Base-by-base conservation (phyloP, 2,113 vertebrate genomes). In the Ramphastos sulfuratus region DNA sequence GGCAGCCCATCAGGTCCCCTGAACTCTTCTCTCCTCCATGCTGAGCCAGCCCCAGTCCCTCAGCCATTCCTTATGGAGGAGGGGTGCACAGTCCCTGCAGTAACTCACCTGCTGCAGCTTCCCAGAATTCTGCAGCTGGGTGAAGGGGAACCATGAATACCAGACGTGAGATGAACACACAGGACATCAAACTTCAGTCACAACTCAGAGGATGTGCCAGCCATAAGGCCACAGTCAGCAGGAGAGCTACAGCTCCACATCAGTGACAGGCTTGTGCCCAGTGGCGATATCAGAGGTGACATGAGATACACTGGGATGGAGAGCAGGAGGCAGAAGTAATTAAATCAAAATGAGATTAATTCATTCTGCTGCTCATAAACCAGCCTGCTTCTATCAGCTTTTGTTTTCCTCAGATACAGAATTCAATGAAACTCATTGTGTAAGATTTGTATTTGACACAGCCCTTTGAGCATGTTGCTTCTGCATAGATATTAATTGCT, bases 241-340 rank as follows among this genome's bases (percentile, higher is more conserved):
- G 65, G 19, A 87, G 31, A 48, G 7, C 48, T 59, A 7, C 70
- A 63, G 35, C 27, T 63, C 13, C 37, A 33, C 24, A 31, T 46
- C 33, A 33, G 52, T 24, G 52, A 28, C 17, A 80, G 67, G n/a
- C 60, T 71, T 48, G 74, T 69, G 30, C 55, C 37, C 35, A 11
- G 70, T 10, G 10, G 20, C 1, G 0, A 11, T 30, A 42, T 4
- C 61, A 37, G 25, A 77, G 39, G 61, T 78, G 20, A 65, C 4
- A 12, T 2, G 0, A 4, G 33, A 69, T 50, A 37, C 35, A 19
- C 44, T 58, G 56, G 35, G 16, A 58, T 9, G 0, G 0, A 85
- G 31, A 13, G 52, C 7, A 78, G 46, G 39, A 69, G 52, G 20
- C 15, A 73, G 55, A 72, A 74, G 69, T 15, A 55, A 6, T 18